Conservation (phyloP, 2,888 invertebrate species). For the Ashinkailepas kermadecensis region DNA sequence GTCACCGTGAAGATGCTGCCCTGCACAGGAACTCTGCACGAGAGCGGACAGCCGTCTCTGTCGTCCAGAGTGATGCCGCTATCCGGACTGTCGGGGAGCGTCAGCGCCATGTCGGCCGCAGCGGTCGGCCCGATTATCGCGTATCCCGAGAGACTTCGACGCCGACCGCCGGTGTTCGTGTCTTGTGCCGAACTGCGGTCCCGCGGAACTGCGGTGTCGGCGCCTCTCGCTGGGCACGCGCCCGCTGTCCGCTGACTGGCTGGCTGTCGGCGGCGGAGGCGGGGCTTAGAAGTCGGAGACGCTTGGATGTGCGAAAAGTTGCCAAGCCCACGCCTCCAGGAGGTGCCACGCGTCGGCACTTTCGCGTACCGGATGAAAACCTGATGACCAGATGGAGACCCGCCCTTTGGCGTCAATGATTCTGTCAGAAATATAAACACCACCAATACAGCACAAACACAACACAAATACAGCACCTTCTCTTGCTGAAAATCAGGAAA, state of each 20-base stretch:
- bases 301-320: no score
- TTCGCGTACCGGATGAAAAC: no score
- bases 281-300: background rate
- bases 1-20: background rate
- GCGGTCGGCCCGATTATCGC: no score
- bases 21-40: background rate
- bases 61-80: background rate
- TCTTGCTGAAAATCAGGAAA: no score
- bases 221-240: background rate
- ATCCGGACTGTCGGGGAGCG: background rate
- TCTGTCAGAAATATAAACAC: no score
- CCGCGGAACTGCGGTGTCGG: background rate
- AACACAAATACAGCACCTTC: no score
- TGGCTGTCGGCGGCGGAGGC: background rate
- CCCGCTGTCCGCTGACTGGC: background rate
- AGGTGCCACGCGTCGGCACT: no score
- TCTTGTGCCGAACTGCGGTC: background rate
- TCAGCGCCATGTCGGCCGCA: background rate
- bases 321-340: no score
- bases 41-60: background rate
- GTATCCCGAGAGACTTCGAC: background rate
- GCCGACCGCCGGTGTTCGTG: background rate
- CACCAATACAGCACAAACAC: no score
- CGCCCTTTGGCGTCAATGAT: no score
- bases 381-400: no score